Evolutionary conservation across 2,888 invertebrate species (phyloP), one percentile per base, ranked within the genome.

Genomic region (Machimus rusticus): DNA sequence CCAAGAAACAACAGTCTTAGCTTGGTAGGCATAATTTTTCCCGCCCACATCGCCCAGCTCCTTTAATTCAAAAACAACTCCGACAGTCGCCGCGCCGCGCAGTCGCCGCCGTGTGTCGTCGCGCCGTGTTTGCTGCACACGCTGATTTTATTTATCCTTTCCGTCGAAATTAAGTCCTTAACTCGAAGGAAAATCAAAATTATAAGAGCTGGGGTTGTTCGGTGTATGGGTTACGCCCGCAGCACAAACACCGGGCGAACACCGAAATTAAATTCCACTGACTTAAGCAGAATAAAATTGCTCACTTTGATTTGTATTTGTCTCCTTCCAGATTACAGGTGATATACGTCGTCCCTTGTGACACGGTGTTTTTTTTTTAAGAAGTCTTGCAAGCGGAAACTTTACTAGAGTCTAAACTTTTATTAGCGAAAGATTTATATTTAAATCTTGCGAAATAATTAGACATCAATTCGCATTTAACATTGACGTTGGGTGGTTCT

Each of bases 271-370:
- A 43, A 46, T 39, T 57, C 34, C 43, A 12, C 23, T 12, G 19
- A 23, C 51, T 79, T 57, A 46, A 79, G 43, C 46, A 46, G 51
- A 79, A 79, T 28, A 46, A 28, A 79, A 46, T 79, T 46, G 43
- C 51, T 79, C 51, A 28, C 28, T 79, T 79, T 79, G 79, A 79
- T 79, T 79, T 79, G 51, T 51, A 79, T 43, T 51, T 79, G 79
- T 57, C 19, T 31, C 46, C 28, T 23, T 31, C 23, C 14, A 46
- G 6, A 51, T 51, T 79, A 39, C 14, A 23, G 37, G 19, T 1
- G 23, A n/a, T 23, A 9, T 19, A 19, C 8, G 1, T 51, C n/a
- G 1, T 43, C 12, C 9, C 14, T 0, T 2, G 2, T 43, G 9
- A 43, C 1, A 8, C 14, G 12, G 12, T 14, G 14, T 12, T 43